These are phyloP conservation scores for Thalassaphorura encarpata DNA, from an alignment of 1,140 invertebrate species.

Conservation along the genomic window DNA sequence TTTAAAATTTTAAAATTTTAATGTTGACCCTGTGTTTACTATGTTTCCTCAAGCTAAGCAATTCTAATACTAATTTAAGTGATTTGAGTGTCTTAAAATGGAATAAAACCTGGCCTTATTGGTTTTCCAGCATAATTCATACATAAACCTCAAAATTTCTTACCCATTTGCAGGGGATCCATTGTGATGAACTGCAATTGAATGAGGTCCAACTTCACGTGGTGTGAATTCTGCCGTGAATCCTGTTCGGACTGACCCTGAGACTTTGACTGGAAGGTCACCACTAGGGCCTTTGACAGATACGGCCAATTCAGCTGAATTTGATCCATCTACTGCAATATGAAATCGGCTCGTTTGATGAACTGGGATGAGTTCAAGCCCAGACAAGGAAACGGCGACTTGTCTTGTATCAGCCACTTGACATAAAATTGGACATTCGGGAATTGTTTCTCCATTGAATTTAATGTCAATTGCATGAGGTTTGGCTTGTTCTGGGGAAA, in stretches of 20 bases:
- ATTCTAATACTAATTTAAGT: too few species aligned
- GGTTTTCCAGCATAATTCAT: too few species aligned
- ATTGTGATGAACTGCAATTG: slow-evolving; percentile 81
- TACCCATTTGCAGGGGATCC: slow-evolving; percentile 73
- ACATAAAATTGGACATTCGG: slow-evolving; percentile 80
- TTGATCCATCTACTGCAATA: slow-evolving; percentile 75
- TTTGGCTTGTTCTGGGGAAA: slow-evolving; percentile 83
- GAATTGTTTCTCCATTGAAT: slow-evolving; percentile 92
- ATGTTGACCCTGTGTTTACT: too few species aligned
- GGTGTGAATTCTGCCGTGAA: slow-evolving; percentile 87
- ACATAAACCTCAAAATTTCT: too few species aligned
- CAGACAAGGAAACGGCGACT: slow-evolving; percentile 63
- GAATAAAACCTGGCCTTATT: too few species aligned
- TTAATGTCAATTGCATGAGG: slow-evolving; percentile 94
- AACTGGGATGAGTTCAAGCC: slow-evolving; percentile 77
- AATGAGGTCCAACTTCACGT: slow-evolving; percentile 76
- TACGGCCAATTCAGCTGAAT: slow-evolving; percentile 71
- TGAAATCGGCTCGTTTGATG: slow-evolving; percentile 77
- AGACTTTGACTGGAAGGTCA: slow-evolving; percentile 29
- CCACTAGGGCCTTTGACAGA: slow-evolving; percentile 57
- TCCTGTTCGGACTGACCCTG: slow-evolving; percentile 39
- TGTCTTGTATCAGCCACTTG: slow-evolving; percentile 68
- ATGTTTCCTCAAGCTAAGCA: too few species aligned
- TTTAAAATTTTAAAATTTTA: too few species aligned
- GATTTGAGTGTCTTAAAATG: too few species aligned